phyloP scores from a whole-genome alignment of 2,888 invertebrate genomes.

The Tuberolachnus salignus region DNA sequence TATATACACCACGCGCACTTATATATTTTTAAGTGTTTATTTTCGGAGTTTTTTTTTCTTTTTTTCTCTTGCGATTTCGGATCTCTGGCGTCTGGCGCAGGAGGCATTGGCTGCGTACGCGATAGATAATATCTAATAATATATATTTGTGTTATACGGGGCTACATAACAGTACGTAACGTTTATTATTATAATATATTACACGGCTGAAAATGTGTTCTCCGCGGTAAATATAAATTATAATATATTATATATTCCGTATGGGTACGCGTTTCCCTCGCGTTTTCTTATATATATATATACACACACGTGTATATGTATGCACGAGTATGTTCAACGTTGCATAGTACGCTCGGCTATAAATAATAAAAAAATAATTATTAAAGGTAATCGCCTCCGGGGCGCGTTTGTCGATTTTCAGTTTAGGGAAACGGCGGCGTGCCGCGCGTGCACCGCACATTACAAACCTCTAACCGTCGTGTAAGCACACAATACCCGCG shows the following conservation, averaged over 20 bases:
- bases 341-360: not conserved
- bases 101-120: too few relatives aligned
- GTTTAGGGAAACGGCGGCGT: slow-evolving; percentile 38
- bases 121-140: not conserved
- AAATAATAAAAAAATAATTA: slow-evolving; percentile 49
- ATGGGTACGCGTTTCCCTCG: too few relatives aligned
- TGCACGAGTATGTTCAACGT: not conserved
- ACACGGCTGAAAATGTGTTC: not conserved
- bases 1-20: too few relatives aligned
- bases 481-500: not conserved
- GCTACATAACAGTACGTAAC: too few relatives aligned
- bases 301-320: not conserved
- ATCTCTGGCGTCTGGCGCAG: too few relatives aligned
- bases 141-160: not conserved
- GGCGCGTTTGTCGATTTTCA: slow-evolving; percentile 41
- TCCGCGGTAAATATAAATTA: too few relatives aligned
- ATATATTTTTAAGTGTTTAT: too few relatives aligned
- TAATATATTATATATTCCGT: too few relatives aligned
- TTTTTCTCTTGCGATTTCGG: too few relatives aligned
- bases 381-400: slow-evolving; percentile 27
- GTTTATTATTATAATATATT: slow-evolving; percentile 2
- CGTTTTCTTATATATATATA: too few relatives aligned
- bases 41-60: too few relatives aligned
- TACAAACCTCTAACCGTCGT: not conserved
- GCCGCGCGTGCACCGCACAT: not conserved